Base-by-base conservation (phyloP, 2,888 invertebrate genomes). In the Drosophila rellima region DNA sequence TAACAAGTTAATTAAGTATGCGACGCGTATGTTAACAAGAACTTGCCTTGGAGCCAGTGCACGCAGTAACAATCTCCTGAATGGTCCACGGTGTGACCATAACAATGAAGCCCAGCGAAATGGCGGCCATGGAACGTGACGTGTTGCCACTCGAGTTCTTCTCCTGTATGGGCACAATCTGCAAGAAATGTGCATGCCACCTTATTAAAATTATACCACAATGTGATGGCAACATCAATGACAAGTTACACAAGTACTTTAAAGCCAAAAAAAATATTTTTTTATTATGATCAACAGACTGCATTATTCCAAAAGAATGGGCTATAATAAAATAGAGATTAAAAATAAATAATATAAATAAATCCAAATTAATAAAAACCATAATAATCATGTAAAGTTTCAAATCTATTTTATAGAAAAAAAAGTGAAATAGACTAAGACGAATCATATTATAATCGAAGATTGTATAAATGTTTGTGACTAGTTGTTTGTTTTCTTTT, bases 51-150 rank as follows among this genome's bases (percentile, higher is more conserved):
- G 96, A 95, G 66, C 97, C 97, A 23, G 97, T 97, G 91, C 97
- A 97, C 31, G 97, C 97, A 37, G 96, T 96, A 40, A 97, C 97
- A 71, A 97, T 96, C 94, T 97, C 97, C 93, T 97, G 97, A 81
- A 97, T 97, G 51, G 97, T 97, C 94, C 97, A 97, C 44, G 97
- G 97, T 67, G 97, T 97, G 78, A 97, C 97, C 94, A 97, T 95
- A 65, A 97, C 97, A 90, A 97, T 97, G 93, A 97, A 97, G 64
- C 97, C 97, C 89, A 97, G 93, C 68, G 97, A 97, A 95, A 97
- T 97, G 54, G 97, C 97, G 0, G 97, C 97, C 97, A 97, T 97
- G 73, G 97, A 97, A 84, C 97, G 94, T 40, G 97, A 97, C 15
- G 97, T 96, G 78, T 95, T 95, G 51, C 96, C 96, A 86, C 96